phyloP scores from a whole-genome alignment of 2,888 invertebrate genomes.

The Macrosiphum euphorbiae region DNA sequence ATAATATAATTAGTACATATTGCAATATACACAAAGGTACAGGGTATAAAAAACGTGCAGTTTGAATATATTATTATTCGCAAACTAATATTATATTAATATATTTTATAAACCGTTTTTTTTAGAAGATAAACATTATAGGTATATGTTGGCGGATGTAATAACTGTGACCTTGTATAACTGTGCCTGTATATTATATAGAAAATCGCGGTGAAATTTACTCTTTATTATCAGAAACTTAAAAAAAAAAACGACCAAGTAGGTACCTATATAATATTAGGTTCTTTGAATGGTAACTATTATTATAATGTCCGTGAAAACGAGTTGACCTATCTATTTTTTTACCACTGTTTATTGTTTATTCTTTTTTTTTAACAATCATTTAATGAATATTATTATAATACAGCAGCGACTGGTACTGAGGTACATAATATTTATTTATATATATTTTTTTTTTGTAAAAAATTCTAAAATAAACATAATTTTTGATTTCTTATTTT shows the following conservation, averaged over 20 bases:
- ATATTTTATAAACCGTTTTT: background rate
- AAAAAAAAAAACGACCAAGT: background rate
- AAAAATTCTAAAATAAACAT: background rate
- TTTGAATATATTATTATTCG: background rate
- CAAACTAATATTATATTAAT: slow-evolving; percentile 8
- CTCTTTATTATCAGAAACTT: background rate
- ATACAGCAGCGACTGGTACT: background rate
- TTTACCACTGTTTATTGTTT: background rate
- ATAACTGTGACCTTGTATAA: slow-evolving; percentile 37
- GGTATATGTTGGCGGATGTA: background rate
- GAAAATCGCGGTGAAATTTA: slow-evolving; percentile 39
- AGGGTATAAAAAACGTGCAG: background rate
- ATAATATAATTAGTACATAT: background rate
- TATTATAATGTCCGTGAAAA: slow-evolving; percentile 51
- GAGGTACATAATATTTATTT: background rate
- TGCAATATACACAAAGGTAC: background rate
- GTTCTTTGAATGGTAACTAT: background rate
- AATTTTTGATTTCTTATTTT: background rate
- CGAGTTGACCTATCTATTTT: slow-evolving; percentile 47
- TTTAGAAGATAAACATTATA: background rate
- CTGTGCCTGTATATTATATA: background rate
- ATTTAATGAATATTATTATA: background rate
- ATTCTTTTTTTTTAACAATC: background rate
- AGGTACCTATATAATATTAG: background rate
- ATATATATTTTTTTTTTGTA: background rate